Evolutionary conservation across 2,888 invertebrate genomes (phyloP).

Genomic region (Scaeva pyrastri): DNA sequence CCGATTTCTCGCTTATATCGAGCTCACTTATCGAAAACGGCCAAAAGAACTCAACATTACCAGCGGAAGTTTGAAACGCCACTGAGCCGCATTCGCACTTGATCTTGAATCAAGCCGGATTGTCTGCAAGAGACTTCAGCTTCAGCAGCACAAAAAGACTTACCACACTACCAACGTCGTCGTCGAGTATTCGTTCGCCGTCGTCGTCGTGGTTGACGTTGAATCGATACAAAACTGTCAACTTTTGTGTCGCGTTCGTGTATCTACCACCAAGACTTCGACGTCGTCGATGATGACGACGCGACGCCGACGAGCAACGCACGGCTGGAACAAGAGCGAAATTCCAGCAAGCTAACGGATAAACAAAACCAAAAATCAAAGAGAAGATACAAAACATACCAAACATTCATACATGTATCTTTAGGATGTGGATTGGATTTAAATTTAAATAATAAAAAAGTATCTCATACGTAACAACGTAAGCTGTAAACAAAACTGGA

Average conservation of each 20-base stretch:
- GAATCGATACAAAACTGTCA: constrained; percentile 61
- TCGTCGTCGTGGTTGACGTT: constrained; percentile 20
- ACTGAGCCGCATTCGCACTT: constrained; percentile 69
- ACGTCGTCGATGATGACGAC: constrained; percentile 2
- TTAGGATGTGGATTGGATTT: constrained; percentile 53
- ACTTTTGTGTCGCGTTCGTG: constrained; percentile 57
- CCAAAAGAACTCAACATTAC: constrained; percentile 66
- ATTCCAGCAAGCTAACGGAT: constrained; percentile 14
- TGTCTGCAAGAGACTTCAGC: constrained; percentile 30
- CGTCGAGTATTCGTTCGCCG: too few relatives aligned
- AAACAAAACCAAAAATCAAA: constrained; percentile 36
- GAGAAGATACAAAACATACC: constrained; percentile 12
- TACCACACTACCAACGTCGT: constrained; percentile 48
- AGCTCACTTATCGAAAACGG: constrained; percentile 20
- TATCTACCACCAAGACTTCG: constrained; percentile 10
- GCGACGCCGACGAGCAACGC: too few relatives aligned
- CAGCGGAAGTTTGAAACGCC: constrained; percentile 68
- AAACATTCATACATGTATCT: background rate
- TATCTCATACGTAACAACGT: constrained; percentile 65
- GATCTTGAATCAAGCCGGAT: constrained; percentile 71
- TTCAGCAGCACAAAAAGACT: constrained; percentile 21
- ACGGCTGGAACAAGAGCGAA: constrained; percentile 24
- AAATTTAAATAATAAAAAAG: constrained; percentile 17
- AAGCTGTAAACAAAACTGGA: constrained; percentile 52
- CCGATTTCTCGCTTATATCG: constrained; percentile 2